Evolutionary conservation across 2,888 invertebrate genomes (phyloP).

Genomic region (Lochmaea capreae): DNA sequence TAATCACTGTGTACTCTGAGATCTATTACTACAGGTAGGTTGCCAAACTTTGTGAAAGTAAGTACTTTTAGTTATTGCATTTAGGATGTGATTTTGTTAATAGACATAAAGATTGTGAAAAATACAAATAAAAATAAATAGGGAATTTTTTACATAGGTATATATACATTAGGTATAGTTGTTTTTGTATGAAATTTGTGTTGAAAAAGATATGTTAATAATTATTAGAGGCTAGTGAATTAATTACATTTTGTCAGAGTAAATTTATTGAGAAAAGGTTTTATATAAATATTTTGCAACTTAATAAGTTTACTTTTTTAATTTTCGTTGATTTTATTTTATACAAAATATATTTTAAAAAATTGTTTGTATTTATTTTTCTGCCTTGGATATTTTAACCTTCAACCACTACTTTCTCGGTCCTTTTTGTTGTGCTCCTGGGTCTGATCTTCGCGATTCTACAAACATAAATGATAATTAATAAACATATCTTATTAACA

Average conservation of each 20-base stretch:
- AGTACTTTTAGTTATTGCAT: neutral
- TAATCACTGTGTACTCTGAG: too few relatives aligned
- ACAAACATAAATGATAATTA: slow-evolving; percentile 31
- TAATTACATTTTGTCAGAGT: neutral
- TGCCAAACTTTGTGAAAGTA: neutral
- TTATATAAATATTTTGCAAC: neutral
- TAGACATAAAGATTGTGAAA: neutral
- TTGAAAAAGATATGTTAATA: neutral
- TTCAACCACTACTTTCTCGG: slow-evolving; percentile 6
- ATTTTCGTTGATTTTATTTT: slow-evolving; percentile 3
- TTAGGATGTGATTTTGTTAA: neutral
- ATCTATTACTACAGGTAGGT: neutral
- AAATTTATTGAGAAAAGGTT: neutral
- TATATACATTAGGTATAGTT: neutral
- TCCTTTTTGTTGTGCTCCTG: slow-evolving; percentile 36
- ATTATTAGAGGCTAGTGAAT: slow-evolving; percentile 3
- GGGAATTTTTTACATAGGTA: neutral
- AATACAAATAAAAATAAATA: neutral
- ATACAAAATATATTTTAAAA: neutral
- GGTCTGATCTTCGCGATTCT: slow-evolving; percentile 53
- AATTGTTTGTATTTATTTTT: neutral
- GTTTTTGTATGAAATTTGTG: neutral
- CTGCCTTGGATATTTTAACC: neutral
- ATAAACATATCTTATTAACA: neutral
- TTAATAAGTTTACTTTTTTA: neutral